Conservation (phyloP, 2,888 invertebrate species). For the Cantharis rufa region DNA sequence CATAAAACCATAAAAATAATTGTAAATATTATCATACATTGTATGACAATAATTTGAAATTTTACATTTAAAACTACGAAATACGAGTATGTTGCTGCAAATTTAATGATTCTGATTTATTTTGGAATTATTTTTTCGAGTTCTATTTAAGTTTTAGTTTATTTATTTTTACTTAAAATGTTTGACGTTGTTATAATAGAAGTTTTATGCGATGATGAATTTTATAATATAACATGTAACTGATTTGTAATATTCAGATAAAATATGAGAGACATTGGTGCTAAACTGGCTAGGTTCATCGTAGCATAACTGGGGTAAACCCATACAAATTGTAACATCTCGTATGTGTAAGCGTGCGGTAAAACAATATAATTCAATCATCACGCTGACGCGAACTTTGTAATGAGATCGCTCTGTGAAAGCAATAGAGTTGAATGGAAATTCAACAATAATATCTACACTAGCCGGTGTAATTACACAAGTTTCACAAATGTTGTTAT, state of each 20-base stretch:
- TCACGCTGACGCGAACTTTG: slow-evolving; percentile 35
- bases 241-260: neutral
- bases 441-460: slow-evolving; percentile 34
- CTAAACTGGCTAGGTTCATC: neutral
- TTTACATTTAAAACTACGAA: too few relatives aligned
- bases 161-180: neutral
- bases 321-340: slow-evolving; percentile 13
- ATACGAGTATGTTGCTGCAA: too few relatives aligned
- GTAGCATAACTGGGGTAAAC: neutral
- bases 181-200: neutral
- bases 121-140: too few relatives aligned
- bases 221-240: neutral
- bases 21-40: too few relatives aligned
- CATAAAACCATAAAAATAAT: too few relatives aligned
- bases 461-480: slow-evolving; percentile 38
- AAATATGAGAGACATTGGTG: neutral
- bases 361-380: slow-evolving; percentile 31
- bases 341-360: slow-evolving; percentile 22
- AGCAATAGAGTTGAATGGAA: slow-evolving; percentile 33
- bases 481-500: slow-evolving; percentile 40
- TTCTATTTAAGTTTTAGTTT: neutral
- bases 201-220: neutral
- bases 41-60: too few relatives aligned
- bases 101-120: too few relatives aligned
- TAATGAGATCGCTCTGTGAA: slow-evolving; percentile 37